A percentile compares a stretch with the other conserved stretches of the same genome.
Conservation (phyloP, 2,797 vertebrate species). For the Pyrrhura leucotis region DNA sequence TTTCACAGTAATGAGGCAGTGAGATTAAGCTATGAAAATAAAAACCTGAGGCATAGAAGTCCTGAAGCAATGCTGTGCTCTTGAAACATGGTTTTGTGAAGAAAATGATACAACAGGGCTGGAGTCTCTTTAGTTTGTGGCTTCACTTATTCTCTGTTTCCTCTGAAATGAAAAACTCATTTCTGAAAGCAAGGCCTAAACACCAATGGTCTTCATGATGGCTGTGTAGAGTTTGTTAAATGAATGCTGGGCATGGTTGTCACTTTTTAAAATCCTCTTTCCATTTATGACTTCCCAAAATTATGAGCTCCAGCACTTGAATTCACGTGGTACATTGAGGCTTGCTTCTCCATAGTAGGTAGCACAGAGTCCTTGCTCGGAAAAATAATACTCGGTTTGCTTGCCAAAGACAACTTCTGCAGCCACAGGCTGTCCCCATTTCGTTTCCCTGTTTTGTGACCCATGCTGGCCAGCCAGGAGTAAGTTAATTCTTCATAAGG, state of each 20-base stretch:
- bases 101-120: not conserved
- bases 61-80: not conserved
- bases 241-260: not conserved
- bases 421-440: not conserved
- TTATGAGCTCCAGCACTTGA: not conserved
- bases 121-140: not conserved
- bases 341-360: not conserved
- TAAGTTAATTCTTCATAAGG: not conserved
- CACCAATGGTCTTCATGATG: not conserved
- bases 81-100: not conserved
- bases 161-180: not conserved
- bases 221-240: not conserved
- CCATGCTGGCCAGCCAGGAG: not conserved
- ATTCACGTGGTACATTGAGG: not conserved
- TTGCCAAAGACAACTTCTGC: not conserved
- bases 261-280: not conserved
- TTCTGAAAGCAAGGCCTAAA: not conserved
- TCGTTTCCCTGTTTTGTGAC: not conserved
- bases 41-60: not conserved
- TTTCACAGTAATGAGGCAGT: not conserved
- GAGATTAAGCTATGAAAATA: not conserved
- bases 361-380: not conserved
- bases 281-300: not conserved
- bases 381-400: fast-evolving
- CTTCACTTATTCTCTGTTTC: not conserved